These are phyloP conservation scores for Drosophila elegans DNA, from an alignment of 1,140 invertebrate genomes.

Conservation along the genomic window DNA sequence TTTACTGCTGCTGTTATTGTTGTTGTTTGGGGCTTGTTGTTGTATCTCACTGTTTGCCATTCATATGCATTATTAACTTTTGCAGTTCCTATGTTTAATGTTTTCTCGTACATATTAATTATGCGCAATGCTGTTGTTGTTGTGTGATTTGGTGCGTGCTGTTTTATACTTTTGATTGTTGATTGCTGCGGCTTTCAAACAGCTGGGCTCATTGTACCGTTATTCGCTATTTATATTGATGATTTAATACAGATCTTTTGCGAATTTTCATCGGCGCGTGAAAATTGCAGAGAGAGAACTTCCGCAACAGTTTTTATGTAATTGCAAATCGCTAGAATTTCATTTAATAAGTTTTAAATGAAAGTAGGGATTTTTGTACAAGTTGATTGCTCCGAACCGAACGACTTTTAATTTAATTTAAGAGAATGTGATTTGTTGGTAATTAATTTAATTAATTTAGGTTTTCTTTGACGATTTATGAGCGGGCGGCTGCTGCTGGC, in stretches of 20 bases:
- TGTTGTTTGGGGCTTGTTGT: constrained; percentile 54
- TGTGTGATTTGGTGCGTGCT: constrained; percentile 71
- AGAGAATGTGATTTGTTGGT: constrained; percentile 16
- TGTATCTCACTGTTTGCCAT: constrained; percentile 81
- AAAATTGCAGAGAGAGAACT: constrained; percentile 50
- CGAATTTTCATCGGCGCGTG: constrained; percentile 66
- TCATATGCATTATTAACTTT: constrained; percentile 83
- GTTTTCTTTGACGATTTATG: constrained; percentile 56
- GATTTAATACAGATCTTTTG: constrained; percentile 66
- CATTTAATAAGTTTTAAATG: constrained; percentile 73
- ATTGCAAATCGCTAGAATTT: constrained; percentile 69
- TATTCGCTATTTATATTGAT: constrained; percentile 77
- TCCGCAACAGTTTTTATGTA: constrained; percentile 57
- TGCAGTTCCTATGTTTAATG: constrained; percentile 73
- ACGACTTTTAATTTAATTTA: constrained; percentile 26
- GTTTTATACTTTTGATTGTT: constrained; percentile 21
- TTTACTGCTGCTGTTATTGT: constrained; percentile 35
- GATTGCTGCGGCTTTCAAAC: constrained; percentile 42
- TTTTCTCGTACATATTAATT: constrained; percentile 81
- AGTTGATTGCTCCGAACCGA: constrained; percentile 1
- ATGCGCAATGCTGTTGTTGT: constrained; percentile 47
- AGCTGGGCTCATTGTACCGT: constrained; percentile 69
- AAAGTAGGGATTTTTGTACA: constrained; percentile 51
- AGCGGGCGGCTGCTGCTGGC: constrained; percentile 53
- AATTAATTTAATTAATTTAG: constrained; percentile 47